Evolutionary conservation across 2,888 invertebrate genomes (phyloP), one percentile per base, ranked within the genome.

Genomic region (Onthophagus sagittarius): DNA sequence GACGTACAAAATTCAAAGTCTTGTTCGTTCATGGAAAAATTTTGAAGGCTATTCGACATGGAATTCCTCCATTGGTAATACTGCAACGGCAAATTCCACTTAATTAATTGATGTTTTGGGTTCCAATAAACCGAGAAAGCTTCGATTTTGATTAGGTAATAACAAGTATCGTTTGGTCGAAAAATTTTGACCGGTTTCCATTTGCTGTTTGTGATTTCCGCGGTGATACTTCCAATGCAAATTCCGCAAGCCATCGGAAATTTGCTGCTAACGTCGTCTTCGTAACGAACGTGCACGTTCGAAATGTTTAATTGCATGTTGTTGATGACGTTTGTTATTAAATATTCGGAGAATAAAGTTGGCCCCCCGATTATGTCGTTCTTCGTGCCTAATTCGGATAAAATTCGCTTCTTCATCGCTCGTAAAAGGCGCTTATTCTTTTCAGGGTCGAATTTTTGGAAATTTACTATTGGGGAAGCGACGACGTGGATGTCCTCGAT

Each of bases 171-270:
- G n/a, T 80, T 79, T 71, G 78, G 78, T 11, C 92, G 85, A 6
- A 91, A 80, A 23, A 86, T 86, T 74, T 80, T 80, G 88, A 88
- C 5, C 90, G 91, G 84, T 91, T 83, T 94, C 94, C 94, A 94
- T 88, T 93, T 93, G 84, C 90, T 92, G 81, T 94, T 94, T 1
- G 94, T 94, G 5, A 93, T 93, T 83, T 94, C 93, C 77, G 94
- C 91, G 0, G 93, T 91, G 77, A 95, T 86, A 78, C 89, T 91
- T 80, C 94, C 93, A 74, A 95, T 87, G 83, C 94, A 94, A 33
- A 94, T 81, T 0, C 95, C 95, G 81, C 92, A 92, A 0, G 93
- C 91, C 79, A 94, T 86, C 3, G 93, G 90, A 11, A 88, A 88
- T 75, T 89, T 89, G 63, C 90, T 90, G 76, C 91, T 90, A 77